Evolutionary conservation across 2,797 vertebrate genomes (phyloP).

Genomic region (Balearica regulorum): DNA sequence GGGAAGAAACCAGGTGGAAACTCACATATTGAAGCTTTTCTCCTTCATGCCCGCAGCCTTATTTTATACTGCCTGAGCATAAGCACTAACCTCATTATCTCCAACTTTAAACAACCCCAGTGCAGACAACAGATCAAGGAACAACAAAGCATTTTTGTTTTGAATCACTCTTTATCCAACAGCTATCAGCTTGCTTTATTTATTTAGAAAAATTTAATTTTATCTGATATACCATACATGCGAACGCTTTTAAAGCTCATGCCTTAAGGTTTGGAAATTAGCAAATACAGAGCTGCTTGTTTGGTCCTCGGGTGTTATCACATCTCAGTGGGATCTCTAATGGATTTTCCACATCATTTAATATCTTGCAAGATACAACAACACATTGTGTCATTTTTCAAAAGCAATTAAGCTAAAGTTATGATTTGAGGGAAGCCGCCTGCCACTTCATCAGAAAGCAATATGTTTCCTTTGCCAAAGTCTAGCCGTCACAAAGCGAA

Average conservation of each 20-base stretch:
- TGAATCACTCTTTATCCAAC: neutral
- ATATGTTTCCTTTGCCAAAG: neutral
- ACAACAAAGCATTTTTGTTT: neutral
- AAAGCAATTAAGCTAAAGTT: conserved; percentile 34
- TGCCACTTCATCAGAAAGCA: neutral
- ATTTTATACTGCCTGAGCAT: neutral
- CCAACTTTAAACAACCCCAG: neutral
- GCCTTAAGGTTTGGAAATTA: conserved; percentile 17
- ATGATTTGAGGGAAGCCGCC: neutral
- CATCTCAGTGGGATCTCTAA: conserved; percentile 52
- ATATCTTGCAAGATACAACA: neutral
- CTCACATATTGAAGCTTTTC: neutral
- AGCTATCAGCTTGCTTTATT: neutral
- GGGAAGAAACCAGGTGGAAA: neutral
- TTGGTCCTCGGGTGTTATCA: neutral
- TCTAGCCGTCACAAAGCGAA: neutral
- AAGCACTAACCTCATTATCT: neutral
- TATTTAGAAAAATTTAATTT: neutral
- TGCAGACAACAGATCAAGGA: neutral
- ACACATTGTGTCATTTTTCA: conserved; percentile 13
- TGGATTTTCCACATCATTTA: conserved; percentile 55
- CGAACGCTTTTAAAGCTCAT: neutral
- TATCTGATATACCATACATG: neutral
- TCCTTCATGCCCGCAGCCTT: neutral
- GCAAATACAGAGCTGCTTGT: neutral